These are phyloP conservation scores for Nymphalis io DNA, from an alignment of 1,140 invertebrate species.

Conservation along the genomic window DNA sequence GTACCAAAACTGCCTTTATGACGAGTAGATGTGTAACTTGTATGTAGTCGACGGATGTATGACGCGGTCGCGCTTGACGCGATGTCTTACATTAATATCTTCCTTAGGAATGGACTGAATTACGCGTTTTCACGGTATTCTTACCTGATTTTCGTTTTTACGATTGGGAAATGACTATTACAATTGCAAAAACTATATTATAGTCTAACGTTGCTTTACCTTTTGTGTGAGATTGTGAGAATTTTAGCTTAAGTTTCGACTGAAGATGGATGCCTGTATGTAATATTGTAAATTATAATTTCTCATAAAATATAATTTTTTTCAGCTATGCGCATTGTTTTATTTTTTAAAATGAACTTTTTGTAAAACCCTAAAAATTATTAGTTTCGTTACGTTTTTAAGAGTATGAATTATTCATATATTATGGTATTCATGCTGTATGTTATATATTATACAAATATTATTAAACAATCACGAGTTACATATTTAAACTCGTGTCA, in stretches of 20 bases:
- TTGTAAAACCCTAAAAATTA: not conserved
- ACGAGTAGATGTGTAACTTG: not conserved
- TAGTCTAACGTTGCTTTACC: slow-evolving; percentile 82
- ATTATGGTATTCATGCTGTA: too few species aligned
- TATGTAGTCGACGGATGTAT: slow-evolving; percentile 13
- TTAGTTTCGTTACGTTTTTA: not conserved
- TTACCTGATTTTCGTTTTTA: slow-evolving; percentile 71
- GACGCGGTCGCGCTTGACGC: slow-evolving; percentile 25
- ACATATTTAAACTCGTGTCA: too few species aligned
- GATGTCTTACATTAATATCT: slow-evolving; percentile 42
- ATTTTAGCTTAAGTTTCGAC: slow-evolving; percentile 82
- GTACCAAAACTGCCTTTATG: slow-evolving; percentile 3
- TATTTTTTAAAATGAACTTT: slow-evolving; percentile 41
- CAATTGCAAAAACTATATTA: slow-evolving; percentile 81
- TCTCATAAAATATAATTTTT: slow-evolving; percentile 83
- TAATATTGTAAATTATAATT: slow-evolving; percentile 83
- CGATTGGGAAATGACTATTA: slow-evolving; percentile 75
- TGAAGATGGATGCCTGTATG: slow-evolving; percentile 81
- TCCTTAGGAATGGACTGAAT: slow-evolving; percentile 70
- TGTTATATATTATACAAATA: too few species aligned
- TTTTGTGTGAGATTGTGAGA: slow-evolving; percentile 82
- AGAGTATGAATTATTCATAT: too few species aligned
- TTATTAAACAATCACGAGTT: too few species aligned
- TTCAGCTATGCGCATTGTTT: slow-evolving; percentile 79
- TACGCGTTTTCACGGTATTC: slow-evolving; percentile 65